A percentile compares a stretch with the other conserved stretches of the same genome.
Evolutionary conservation across 1,140 invertebrate species (phyloP).

Genomic region (Megalonaias nervosa): DNA sequence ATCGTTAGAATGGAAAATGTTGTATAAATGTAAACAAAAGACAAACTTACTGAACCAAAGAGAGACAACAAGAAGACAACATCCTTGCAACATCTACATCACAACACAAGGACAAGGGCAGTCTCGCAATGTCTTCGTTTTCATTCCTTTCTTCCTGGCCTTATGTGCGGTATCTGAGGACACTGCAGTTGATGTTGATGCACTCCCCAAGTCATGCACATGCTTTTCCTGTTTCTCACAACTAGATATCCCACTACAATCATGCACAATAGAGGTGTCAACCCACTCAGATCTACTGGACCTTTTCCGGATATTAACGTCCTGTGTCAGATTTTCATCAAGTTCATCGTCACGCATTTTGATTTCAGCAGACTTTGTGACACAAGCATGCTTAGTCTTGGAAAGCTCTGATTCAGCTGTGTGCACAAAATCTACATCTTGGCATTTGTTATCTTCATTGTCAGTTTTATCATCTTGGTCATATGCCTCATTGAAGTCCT

Average conservation of each 20-base stretch:
- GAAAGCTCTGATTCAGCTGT: conserved; percentile 40
- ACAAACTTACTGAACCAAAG: conserved; percentile 36
- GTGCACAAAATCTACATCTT: conserved; percentile 36
- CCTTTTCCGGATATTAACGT: too few species aligned
- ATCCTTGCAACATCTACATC: conserved; percentile 41
- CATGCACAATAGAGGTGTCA: too few species aligned
- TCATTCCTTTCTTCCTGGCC: not conserved
- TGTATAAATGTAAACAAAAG: conserved; percentile 31
- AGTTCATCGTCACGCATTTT: too few species aligned
- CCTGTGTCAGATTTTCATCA: too few species aligned
- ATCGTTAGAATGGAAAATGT: too few species aligned
- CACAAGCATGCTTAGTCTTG: conserved; percentile 4
- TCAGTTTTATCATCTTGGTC: conserved; percentile 10
- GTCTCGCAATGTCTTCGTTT: not conserved
- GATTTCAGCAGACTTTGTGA: too few species aligned
- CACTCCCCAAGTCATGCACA: conserved; percentile 34
- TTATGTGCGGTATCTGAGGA: conserved; percentile 5
- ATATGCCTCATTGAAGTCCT: conserved; percentile 50
- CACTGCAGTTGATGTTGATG: not conserved
- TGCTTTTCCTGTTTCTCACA: conserved; percentile 8
- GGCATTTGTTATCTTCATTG: not conserved
- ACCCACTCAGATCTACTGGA: too few species aligned
- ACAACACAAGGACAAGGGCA: conserved; percentile 52
- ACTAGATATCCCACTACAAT: too few species aligned
- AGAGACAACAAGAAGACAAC: conserved; percentile 22